Percentiles rank a stretch among this genome's conserved stretches.
phyloP scores from a whole-genome alignment of 2,113 vertebrate species.

The Bagarius yarrelli region DNA sequence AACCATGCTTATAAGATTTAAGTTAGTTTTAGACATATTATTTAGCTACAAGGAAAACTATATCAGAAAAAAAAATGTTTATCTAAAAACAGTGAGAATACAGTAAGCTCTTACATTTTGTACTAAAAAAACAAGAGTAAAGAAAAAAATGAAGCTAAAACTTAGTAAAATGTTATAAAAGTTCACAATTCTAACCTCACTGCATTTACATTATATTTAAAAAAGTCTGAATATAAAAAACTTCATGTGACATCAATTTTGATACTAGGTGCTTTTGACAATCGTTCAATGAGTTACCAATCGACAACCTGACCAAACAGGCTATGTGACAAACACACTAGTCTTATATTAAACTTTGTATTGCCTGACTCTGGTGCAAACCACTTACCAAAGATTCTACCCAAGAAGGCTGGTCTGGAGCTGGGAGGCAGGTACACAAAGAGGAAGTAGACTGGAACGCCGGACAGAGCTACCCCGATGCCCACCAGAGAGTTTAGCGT shows the following conservation, averaged over 20 bases:
- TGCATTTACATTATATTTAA: background rate
- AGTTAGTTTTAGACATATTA: background rate
- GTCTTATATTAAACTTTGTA: background rate
- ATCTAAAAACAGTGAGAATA: background rate
- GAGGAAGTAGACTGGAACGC: slow-evolving; percentile 72
- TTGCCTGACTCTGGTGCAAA: background rate
- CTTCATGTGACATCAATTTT: background rate
- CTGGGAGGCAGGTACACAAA: slow-evolving; percentile 69
- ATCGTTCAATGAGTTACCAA: background rate
- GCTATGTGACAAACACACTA: background rate
- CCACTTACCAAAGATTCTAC: slow-evolving; percentile 62
- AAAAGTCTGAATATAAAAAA: slow-evolving; percentile 5
- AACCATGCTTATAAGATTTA: background rate
- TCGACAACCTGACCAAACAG: background rate
- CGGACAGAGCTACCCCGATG: slow-evolving; percentile 74
- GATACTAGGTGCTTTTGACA: background rate
- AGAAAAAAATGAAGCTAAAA: background rate
- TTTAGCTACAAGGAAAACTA: background rate
- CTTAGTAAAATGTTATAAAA: background rate
- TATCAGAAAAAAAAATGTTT: background rate
- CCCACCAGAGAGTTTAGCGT: slow-evolving; percentile 77
- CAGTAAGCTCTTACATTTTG: background rate
- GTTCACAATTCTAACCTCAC: background rate
- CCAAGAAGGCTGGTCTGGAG: slow-evolving; percentile 70
- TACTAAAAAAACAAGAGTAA: background rate